A percentile compares a stretch with the other conserved stretches of the same genome.
These are phyloP conservation scores for Phyto melanocephala DNA, from an alignment of 2,888 invertebrate species.

Conservation along the genomic window DNA sequence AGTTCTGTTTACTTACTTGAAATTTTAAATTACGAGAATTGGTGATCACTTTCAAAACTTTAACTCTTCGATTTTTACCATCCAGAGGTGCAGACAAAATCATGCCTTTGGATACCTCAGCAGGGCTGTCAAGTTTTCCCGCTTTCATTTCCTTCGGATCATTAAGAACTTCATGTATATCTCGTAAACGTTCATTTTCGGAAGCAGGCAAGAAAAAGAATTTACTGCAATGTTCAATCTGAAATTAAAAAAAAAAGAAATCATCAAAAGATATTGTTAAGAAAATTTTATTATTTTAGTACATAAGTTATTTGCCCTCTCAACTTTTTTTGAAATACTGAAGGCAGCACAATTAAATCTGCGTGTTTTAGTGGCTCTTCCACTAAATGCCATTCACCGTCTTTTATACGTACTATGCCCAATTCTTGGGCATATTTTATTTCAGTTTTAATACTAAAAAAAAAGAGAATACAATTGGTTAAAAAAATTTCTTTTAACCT, in stretches of 20 bases:
- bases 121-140: slow-evolving; percentile 68
- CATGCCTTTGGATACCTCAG: slow-evolving; percentile 79
- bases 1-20: slow-evolving; percentile 67
- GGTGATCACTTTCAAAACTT: slow-evolving; percentile 78
- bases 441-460: slow-evolving; percentile 78
- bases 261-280: neutral
- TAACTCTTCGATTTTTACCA: slow-evolving; percentile 81
- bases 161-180: slow-evolving; percentile 78
- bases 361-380: slow-evolving; percentile 74
- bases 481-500: neutral
- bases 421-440: slow-evolving; percentile 78
- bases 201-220: slow-evolving; percentile 76
- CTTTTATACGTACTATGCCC: slow-evolving; percentile 71
- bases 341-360: slow-evolving; percentile 82
- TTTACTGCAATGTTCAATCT: slow-evolving; percentile 75
- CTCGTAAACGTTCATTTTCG: slow-evolving; percentile 71
- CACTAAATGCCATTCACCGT: slow-evolving; percentile 72
- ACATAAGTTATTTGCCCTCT: slow-evolving; percentile 81
- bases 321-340: slow-evolving; percentile 80
- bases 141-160: slow-evolving; percentile 70
- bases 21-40: slow-evolving; percentile 70
- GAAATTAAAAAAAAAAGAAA: slow-evolving; percentile 22
- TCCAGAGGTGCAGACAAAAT: slow-evolving; percentile 82
- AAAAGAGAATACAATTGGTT: slow-evolving; percentile 1
- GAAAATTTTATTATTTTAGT: slow-evolving; percentile 68